Evolutionary conservation across 2,797 vertebrate species (phyloP).

Genomic region (Semaprochilodus insignis): DNA sequence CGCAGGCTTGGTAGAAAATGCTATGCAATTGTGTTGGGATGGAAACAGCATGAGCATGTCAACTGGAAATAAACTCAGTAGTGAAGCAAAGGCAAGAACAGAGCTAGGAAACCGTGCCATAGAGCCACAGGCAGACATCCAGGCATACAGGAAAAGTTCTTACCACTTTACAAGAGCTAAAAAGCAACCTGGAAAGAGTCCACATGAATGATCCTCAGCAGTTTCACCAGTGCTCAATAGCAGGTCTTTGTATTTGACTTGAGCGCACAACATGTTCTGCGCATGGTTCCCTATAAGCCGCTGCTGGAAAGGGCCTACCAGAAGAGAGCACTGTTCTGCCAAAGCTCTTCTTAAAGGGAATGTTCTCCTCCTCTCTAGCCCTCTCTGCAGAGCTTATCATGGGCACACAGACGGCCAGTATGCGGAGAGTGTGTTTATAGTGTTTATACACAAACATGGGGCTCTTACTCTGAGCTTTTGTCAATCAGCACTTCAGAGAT

Average conservation of each 20-base stretch:
- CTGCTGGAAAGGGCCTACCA: conserved; percentile 22
- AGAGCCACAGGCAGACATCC: not conserved
- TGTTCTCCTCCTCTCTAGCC: conserved; percentile 13
- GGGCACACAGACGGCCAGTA: conserved; percentile 44
- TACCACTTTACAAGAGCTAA: not conserved
- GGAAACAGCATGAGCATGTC: not conserved
- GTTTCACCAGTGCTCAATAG: too few species aligned
- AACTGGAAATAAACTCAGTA: not conserved
- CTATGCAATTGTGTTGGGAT: not conserved
- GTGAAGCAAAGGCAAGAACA: not conserved
- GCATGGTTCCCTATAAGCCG: not conserved
- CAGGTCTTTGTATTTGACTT: not conserved
- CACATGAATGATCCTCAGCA: too few species aligned
- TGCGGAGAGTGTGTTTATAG: conserved; percentile 29
- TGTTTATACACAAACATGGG: conserved; percentile 17
- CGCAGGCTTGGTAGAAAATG: too few species aligned
- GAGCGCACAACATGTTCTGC: not conserved
- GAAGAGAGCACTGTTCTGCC: conserved; percentile 31
- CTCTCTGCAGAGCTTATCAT: conserved; percentile 35
- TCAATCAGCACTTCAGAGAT: conserved; percentile 44
- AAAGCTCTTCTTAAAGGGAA: conserved; percentile 30
- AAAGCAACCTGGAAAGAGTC: not conserved
- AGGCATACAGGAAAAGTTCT: not conserved
- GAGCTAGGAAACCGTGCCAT: not conserved
- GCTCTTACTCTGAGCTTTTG: conserved; percentile 22